Evolutionary conservation across 2,113 vertebrate genomes (phyloP), one percentile per base, ranked within the genome.

Genomic region (Cygnus atratus): DNA sequence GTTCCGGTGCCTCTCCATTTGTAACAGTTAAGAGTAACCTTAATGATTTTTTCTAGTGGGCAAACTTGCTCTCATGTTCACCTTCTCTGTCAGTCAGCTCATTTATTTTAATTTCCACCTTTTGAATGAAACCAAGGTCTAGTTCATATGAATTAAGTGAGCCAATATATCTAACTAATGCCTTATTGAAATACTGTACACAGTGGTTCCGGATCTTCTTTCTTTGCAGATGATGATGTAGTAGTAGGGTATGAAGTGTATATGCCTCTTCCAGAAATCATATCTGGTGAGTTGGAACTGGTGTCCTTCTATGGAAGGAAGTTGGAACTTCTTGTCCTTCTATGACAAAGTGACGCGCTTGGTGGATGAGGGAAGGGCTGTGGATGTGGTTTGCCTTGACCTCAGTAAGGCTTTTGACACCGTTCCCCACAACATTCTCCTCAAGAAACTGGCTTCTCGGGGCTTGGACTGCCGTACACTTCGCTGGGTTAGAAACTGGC

Each of bases 41-140:
- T 76, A 96, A 55, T 76, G 71, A 71, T 75, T 83, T 94, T 41
- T 94, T 89, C 77, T 73, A 61, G 84, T 75, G 63, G 39, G 31
- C 24, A 90, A 5, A 68, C 66, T 57, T 91, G 43, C 82, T 87
- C 31, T 85, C 41, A 15, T 19, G 58, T 20, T 78, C 59, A 66
- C 50, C 84, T 87, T 92, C 73, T 92, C 84, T 83, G 84, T 78
- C 90, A 93, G 72, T 87, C 54, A 88, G 59, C 70, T 97, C 86
- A 90, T 85, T 92, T 96, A 70, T 89, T 97, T 93, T 91, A 58
- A 88, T 95, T 55, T 54, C 68, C 84, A 59, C 78, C 92, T 85
- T 71, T 85, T 79, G 86, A 94, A 91, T 19, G 57, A 92, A 95
- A 88, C 54, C 81, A 68, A 81, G 26, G 31, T 86, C 65, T 91